A percentile compares a stretch with the other conserved stretches of the same genome.
phyloP scores from a whole-genome alignment of 2,113 vertebrate genomes.

The Cynopterus brachyotis region DNA sequence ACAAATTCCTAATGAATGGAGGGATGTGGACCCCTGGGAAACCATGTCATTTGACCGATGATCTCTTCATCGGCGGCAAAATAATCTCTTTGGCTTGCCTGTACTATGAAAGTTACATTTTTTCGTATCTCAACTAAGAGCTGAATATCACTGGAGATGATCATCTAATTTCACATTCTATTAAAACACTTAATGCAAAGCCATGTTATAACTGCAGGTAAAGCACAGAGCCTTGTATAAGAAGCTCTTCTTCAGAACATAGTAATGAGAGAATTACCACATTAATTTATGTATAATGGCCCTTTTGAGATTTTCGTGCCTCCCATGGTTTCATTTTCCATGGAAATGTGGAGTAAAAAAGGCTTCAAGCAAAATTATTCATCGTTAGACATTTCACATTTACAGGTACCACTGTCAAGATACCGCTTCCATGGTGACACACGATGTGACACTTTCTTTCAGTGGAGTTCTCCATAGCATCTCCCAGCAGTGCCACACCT shows the following conservation, averaged over 20 bases:
- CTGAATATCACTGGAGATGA: conserved; percentile 79
- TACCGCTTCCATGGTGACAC: conserved; percentile 15
- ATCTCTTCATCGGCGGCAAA: conserved; percentile 64
- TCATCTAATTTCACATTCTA: conserved; percentile 85
- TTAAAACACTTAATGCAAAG: conserved; percentile 82
- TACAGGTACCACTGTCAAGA: conserved; percentile 10
- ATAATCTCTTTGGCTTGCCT: conserved; percentile 53
- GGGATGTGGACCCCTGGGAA: conserved; percentile 71
- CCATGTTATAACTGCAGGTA: conserved; percentile 79
- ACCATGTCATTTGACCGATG: conserved; percentile 62
- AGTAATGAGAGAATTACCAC: conserved; percentile 84
- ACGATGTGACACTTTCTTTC: not conserved
- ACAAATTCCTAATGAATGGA: conserved; percentile 75
- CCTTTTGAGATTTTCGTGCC: conserved; percentile 79
- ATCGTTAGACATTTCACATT: conserved; percentile 75
- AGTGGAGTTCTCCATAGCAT: not conserved
- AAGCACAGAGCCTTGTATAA: conserved; percentile 68
- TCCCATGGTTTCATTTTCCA: conserved; percentile 73
- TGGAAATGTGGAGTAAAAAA: conserved; percentile 68
- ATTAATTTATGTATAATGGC: conserved; percentile 84
- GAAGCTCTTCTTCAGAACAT: conserved; percentile 79
- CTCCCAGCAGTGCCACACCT: not conserved
- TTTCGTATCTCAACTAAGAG: conserved; percentile 67
- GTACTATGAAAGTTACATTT: conserved; percentile 57
- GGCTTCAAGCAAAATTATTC: conserved; percentile 66